Percentiles rank a stretch among this genome's conserved stretches.
These are phyloP conservation scores for Aphelinus certus DNA, from an alignment of 1,140 invertebrate species.

Conservation along the genomic window DNA sequence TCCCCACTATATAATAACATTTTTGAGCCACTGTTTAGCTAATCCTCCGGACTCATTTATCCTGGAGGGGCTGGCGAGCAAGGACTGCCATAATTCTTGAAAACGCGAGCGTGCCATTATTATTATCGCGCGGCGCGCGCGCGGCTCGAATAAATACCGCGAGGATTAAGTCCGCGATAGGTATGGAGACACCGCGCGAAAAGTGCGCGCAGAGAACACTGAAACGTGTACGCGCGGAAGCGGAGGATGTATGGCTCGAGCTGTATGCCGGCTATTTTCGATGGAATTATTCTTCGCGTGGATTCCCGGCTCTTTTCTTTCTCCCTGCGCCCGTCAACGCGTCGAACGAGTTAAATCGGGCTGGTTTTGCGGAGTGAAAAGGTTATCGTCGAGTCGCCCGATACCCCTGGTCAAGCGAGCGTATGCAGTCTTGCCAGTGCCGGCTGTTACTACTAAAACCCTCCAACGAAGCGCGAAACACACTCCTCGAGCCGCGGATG, in stretches of 20 bases:
- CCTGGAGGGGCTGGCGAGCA: conserved; percentile 55
- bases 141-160: conserved; percentile 57
- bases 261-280: background rate
- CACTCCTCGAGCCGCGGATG: too few species aligned
- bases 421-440: too few species aligned
- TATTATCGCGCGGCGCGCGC: conserved; percentile 57
- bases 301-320: background rate
- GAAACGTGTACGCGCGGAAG: background rate
- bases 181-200: conserved; percentile 28
- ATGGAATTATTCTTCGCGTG: conserved; percentile 5
- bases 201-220: background rate
- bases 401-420: too few species aligned
- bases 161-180: conserved; percentile 59
- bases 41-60: conserved; percentile 67
- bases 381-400: too few species aligned
- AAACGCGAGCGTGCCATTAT: conserved; percentile 59
- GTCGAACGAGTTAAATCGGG: too few species aligned
- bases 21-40: conserved; percentile 68
- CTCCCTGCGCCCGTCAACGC: too few species aligned
- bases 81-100: conserved; percentile 66
- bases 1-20: conserved; percentile 65
- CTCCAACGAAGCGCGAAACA: too few species aligned
- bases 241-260: too few species aligned
- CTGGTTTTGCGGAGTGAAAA: too few species aligned
- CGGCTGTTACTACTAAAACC: too few species aligned